phyloP scores from a whole-genome alignment of 2,888 invertebrate genomes.

The Lamellibrachia columna region DNA sequence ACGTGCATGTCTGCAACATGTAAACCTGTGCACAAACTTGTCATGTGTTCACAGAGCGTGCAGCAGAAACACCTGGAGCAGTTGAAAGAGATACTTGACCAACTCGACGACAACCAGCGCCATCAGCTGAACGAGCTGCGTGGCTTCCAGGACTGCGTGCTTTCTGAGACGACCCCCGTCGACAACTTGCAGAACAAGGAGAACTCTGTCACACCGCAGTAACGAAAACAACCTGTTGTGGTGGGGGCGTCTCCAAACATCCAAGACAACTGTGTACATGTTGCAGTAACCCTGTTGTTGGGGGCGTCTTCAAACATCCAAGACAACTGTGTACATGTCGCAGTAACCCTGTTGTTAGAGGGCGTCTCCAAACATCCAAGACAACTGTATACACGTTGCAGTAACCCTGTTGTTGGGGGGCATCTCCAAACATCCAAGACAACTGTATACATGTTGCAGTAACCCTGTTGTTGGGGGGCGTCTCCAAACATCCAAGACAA shows the following conservation, averaged over 20 bases:
- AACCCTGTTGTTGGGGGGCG: no score
- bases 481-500: no score
- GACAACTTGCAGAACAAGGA: not conserved
- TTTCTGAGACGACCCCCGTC: not conserved
- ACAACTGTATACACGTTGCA: no score
- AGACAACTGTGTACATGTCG: no score
- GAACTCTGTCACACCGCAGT: not conserved
- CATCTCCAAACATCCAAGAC: no score
- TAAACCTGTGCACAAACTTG: not conserved
- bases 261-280: no score
- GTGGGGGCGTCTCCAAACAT: not conserved
- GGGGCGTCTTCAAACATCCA: no score
- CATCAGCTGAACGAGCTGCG: conserved; percentile 30
- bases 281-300: no score
- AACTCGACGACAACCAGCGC: conserved; percentile 27
- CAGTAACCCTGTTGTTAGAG: no score
- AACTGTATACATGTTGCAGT: no score
- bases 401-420: no score
- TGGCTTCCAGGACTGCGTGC: conserved; percentile 18
- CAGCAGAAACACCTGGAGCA: conserved; percentile 27
- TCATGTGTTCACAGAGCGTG: not conserved
- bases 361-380: no score
- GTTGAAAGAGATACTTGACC: conserved; percentile 28
- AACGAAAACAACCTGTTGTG: not conserved
- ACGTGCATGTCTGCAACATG: not conserved